Evolutionary conservation across 2,797 vertebrate species (phyloP).

Genomic region (Coendou prehensilis): DNA sequence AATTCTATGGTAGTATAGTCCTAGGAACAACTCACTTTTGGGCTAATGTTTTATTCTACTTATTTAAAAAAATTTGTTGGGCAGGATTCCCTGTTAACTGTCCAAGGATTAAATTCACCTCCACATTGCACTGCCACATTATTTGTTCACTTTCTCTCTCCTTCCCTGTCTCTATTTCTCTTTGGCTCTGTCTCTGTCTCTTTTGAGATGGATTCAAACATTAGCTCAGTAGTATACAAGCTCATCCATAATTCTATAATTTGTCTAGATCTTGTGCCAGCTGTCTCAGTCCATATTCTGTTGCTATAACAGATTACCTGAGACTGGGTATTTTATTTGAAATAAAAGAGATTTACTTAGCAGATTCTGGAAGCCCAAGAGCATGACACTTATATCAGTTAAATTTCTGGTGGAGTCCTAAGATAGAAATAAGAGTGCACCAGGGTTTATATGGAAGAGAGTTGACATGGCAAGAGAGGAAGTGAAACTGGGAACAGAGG

Average conservation of each 20-base stretch:
- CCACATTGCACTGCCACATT: background rate
- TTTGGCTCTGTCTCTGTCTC: background rate
- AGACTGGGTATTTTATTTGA: background rate
- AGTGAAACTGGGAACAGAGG: background rate
- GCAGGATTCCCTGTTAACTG: background rate
- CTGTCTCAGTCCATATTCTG: background rate
- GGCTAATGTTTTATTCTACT: background rate
- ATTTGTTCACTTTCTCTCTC: background rate
- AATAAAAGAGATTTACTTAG: background rate
- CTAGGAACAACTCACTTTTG: background rate
- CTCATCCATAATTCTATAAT: background rate
- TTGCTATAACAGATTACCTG: background rate
- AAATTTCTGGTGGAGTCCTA: background rate
- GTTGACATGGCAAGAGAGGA: background rate
- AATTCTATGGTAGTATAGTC: no score
- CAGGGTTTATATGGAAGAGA: background rate
- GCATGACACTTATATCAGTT: background rate
- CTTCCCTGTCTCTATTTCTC: background rate
- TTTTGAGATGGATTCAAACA: background rate
- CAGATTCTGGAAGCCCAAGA: background rate
- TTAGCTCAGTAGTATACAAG: background rate
- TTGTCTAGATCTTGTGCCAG: background rate
- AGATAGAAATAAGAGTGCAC: background rate
- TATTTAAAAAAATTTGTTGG: background rate
- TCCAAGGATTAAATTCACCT: background rate